Base-by-base conservation (phyloP, 2,113 vertebrate species). In the Macrotus californicus region DNA sequence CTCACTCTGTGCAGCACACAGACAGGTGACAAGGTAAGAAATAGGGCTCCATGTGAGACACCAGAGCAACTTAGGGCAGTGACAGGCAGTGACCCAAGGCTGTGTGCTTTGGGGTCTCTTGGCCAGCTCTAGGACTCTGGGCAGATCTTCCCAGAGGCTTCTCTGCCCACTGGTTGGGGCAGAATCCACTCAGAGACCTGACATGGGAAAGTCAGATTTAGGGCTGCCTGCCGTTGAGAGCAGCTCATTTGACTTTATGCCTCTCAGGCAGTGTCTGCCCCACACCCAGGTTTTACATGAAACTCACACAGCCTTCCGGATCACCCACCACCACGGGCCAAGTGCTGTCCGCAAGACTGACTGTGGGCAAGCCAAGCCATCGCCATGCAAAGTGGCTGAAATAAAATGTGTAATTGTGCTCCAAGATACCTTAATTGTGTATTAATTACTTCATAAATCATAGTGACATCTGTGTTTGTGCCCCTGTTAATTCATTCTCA, bases 401-500 rank as follows among this genome's bases (percentile, higher is more conserved):
- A 98, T 97, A 93, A 96, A 98, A 98, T 96, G 96, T 95, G 96
- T 82, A 98, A 96, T 96, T 97, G 97, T 97, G 97, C 97, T 98
- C 97, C 91, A 96, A 97, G 97, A 97, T 93, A 97, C 97, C 97
- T 97, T 99, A 99, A 99, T 99, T 99, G 98, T 98, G 98, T 98
- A 98, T 98, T 99, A 99, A 99, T 99, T 98, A 98, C 98, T 94
- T 97, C 98, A 98, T 99, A 99, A 99, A 99, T 99, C 99, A 99
- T 69, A 2, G 92, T 98, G 98, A 99, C 98, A 98, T 98, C 98
- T 98, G 94, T 48, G 98, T 98, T 98, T 98, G 98, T 98, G 95
- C 96, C 98, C 97, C 98, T 98, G 98, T 98, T 98, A 97, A 98
- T 97, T 98, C 96, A 9, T 66, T 97, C 67, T 96, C 50, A 4